Percentiles rank a stretch among this genome's conserved stretches.
These are phyloP conservation scores for Junonia oenone DNA, from an alignment of 2,888 invertebrate genomes.

Conservation along the genomic window DNA sequence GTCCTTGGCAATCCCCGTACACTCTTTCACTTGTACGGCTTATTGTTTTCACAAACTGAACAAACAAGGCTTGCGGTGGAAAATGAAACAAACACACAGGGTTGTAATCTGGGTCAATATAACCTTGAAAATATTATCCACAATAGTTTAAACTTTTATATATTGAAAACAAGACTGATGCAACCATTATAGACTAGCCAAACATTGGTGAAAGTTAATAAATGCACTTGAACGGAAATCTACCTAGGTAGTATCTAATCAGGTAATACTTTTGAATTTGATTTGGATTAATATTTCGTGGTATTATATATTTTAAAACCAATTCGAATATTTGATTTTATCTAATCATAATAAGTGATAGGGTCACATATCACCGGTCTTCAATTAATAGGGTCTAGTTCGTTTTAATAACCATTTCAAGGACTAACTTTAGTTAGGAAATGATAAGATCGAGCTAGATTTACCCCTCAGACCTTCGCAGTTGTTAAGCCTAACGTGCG, in stretches of 20 bases:
- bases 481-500: background rate
- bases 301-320: no score
- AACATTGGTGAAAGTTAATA: background rate
- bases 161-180: slow-evolving; percentile 4
- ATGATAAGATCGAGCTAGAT: background rate
- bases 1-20: slow-evolving; percentile 9
- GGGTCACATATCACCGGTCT: no score
- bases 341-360: no score
- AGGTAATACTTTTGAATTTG: no score
- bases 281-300: no score
- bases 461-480: background rate
- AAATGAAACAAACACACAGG: slow-evolving; percentile 9
- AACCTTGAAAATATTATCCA: slow-evolving; percentile 18
- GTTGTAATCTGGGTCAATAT: slow-evolving; percentile 16
- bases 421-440: background rate
- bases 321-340: background rate
- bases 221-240: slow-evolving; percentile 11
- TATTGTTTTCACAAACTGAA: slow-evolving; percentile 15
- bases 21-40: slow-evolving; percentile 7
- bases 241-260: no score
- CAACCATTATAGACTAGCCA: slow-evolving; percentile 3
- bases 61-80: slow-evolving; percentile 5
- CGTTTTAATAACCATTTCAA: background rate
- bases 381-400: no score
- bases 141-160: slow-evolving; percentile 6